Percentiles rank a stretch among this genome's conserved stretches.
Conservation (phyloP, 1,140 invertebrate genomes). For the Amphibalanus amphitrite region DNA sequence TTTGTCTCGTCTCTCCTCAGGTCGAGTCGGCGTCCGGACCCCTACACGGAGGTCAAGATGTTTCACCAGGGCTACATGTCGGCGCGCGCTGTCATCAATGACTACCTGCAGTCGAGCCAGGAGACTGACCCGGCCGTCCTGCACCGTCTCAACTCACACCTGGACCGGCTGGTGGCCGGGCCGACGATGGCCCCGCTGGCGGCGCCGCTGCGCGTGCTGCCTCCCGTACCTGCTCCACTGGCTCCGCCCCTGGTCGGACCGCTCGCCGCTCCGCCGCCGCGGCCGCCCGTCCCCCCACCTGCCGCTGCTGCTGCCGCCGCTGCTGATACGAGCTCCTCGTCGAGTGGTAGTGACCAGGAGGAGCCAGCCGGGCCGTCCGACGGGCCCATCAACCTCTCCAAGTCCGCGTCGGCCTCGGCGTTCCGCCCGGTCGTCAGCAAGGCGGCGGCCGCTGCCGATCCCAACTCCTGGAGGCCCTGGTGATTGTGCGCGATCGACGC, state of each 20-base stretch:
- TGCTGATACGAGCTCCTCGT: background rate
- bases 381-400: background rate
- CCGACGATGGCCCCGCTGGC: background rate
- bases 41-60: constrained; percentile 1
- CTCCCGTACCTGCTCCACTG: background rate
- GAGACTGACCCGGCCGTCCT: background rate
- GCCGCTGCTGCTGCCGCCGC: background rate
- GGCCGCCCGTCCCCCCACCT: background rate
- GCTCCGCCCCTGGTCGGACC: background rate
- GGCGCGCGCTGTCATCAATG: background rate
- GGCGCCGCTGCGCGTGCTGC: background rate
- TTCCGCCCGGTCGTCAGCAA: background rate
- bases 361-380: background rate
- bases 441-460: background rate
- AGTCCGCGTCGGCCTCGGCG: background rate
- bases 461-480: constrained; percentile 2
- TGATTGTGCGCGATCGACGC: background rate
- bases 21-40: background rate
- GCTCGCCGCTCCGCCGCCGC: background rate
- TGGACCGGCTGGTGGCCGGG: background rate
- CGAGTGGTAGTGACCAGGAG: background rate
- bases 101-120: background rate
- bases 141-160: background rate
- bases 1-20: background rate
- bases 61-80: constrained; percentile 3